Evolutionary conservation across 2,797 vertebrate species (phyloP).

Genomic region (Neostethus bicornis): DNA sequence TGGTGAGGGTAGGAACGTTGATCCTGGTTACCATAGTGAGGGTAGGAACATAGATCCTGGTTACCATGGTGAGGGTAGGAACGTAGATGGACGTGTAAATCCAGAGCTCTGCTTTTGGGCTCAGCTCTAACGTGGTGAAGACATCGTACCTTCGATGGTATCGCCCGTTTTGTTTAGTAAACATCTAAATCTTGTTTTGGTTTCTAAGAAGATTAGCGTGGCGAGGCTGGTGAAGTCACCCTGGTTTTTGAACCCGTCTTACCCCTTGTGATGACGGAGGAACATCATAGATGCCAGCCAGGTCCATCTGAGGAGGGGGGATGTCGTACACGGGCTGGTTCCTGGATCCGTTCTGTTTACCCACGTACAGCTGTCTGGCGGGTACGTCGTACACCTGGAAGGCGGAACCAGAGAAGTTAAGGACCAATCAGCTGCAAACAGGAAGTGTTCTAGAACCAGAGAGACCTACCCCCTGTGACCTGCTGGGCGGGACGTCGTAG

Average conservation of each 20-base stretch:
- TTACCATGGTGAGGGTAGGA: no score
- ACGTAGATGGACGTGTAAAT: no score
- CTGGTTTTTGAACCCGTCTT: constrained; percentile 53
- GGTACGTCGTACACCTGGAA: constrained; percentile 92
- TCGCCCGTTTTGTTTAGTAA: no score
- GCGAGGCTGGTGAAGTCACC: constrained; percentile 49
- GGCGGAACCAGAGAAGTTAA: constrained; percentile 41
- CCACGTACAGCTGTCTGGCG: constrained; percentile 78
- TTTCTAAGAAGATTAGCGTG: constrained; percentile 63
- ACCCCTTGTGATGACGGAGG: constrained; percentile 86
- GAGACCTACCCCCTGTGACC: constrained; percentile 89
- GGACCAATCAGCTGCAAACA: not conserved
- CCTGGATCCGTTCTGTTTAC: constrained; percentile 72
- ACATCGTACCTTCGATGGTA: no score
- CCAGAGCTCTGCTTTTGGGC: no score
- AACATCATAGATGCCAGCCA: constrained; percentile 77
- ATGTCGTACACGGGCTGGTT: constrained; percentile 84
- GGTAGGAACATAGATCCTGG: no score
- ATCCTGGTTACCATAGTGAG: no score
- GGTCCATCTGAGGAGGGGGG: constrained; percentile 72
- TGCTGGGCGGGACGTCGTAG: constrained; percentile 90
- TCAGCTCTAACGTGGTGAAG: no score
- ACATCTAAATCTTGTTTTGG: constrained; percentile 34
- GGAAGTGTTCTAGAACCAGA: constrained; percentile 5
- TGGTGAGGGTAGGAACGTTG: no score